Base-by-base conservation (phyloP, 2,888 invertebrate genomes). In the Hypsopygia costalis region DNA sequence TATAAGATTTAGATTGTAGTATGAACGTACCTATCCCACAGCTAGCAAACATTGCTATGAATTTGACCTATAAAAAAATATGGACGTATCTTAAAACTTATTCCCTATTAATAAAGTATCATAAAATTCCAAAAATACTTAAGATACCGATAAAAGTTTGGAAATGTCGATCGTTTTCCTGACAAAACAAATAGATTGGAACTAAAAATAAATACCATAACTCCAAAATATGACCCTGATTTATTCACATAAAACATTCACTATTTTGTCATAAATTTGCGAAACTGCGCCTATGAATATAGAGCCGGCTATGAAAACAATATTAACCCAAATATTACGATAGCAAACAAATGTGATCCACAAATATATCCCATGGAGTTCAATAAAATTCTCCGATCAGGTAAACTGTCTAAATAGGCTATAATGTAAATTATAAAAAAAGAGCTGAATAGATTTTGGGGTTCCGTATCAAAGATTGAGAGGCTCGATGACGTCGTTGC, bases 351-450 rank as follows among this genome's bases (percentile, higher is more conserved):
- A 54, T 57, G 55, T 61, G 53, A 53, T 60, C 61, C 51, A 63
- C 40, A 49, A 43, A 44, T 53, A 53, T 53, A 58, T 52, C 45
- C 40, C 50, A 49, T 52, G 50, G 29, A 35, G 38, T 44, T 43
- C 41, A 41, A 38, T 41, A 11, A 27, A 37, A 39, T 21, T 22
- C 39, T 44, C 30, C 32, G 44, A 44, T 43, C 44, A 22, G 25
- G 21, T 29, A 45, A 39, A 34, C 32, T 48, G 55, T 58, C 66
- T 67, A 67, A 69, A 69, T 71, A 69, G 60, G 56, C 69, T 68
- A 69, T 77, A 72, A 74, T 67, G 56, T 58, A 54, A 60, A 55
- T 57, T 51, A 62, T 61, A 60, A 63, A 60, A 44, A 58, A 57
- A 60, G 59, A 49, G 42, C 59, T 51, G 16, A 5, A 25, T 8